Evolutionary conservation across 1,140 invertebrate species (phyloP).

Genomic region (Neodiprion lecontei): DNA sequence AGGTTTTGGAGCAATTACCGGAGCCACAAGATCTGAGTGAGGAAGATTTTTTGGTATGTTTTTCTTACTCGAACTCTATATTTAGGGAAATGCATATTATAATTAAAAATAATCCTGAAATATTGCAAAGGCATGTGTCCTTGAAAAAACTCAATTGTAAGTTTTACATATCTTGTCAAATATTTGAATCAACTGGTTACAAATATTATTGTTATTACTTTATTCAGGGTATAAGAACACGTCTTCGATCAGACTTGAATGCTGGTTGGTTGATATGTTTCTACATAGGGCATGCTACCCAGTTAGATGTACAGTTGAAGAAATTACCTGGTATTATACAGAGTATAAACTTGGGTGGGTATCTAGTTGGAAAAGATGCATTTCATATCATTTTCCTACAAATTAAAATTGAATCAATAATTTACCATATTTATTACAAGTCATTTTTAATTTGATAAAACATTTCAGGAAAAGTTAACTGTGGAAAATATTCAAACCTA

Average conservation of each 20-base stretch:
- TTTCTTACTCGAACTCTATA: neutral
- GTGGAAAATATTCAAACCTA: conserved; percentile 60
- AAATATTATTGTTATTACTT: conserved; percentile 9
- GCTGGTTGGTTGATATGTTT: conserved; percentile 74
- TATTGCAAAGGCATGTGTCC: too few species aligned
- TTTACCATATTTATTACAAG: conserved; percentile 17
- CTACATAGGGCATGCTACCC: conserved; percentile 62
- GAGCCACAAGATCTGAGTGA: conserved; percentile 60
- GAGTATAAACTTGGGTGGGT: conserved; percentile 65
- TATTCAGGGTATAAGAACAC: conserved; percentile 57
- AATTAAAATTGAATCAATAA: too few species aligned
- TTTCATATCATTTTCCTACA: conserved; percentile 5
- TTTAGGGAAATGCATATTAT: conserved; percentile 17
- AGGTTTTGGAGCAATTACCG: conserved; percentile 65
- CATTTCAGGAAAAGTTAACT: conserved; percentile 68
- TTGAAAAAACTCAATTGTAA: too few species aligned
- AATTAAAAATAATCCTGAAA: conserved; percentile 14
- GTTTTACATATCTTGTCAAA: too few species aligned
- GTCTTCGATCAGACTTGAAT: conserved; percentile 47
- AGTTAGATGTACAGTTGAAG: conserved; percentile 66
- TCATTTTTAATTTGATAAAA: conserved; percentile 11
- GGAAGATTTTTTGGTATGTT: conserved; percentile 60
- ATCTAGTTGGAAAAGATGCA: neutral
- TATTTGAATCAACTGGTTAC: neutral
- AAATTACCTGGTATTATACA: conserved; percentile 68